Base-by-base conservation (phyloP, 2,797 vertebrate species). In the Epinephelus coioides region DNA sequence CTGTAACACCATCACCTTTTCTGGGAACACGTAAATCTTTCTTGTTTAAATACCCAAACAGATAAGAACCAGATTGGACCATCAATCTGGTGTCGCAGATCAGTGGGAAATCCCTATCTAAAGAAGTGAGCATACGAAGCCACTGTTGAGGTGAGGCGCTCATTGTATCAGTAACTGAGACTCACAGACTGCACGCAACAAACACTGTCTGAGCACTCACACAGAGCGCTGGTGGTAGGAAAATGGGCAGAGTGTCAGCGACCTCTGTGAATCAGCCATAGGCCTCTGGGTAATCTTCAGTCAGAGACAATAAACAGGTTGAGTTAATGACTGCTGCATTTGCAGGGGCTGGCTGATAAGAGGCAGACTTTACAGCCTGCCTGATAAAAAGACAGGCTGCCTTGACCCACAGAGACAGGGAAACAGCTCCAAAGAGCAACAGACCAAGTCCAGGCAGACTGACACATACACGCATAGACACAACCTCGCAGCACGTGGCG, bases 241-340 rank as follows among this genome's bases (percentile, higher is more conserved):
- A 85, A 74, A 74, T 30, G 77, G 79, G 82, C 84, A 86, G 49
- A 79, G 68, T 87, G 82, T 84, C 86, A 89, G 81, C 68, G 57
- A 89, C 83, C 92, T 88, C 89, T 86, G 79, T 74, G 79, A 90
- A 89, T 86, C 60, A 87, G 86, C 86, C 79, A 84, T 25, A 78
- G 75, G 59, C 86, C 78, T 87, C 81, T 82, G 55, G 83, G 88
- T 90, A 89, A 90, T 92, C 91, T 94, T 90, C 88, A 89, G 83
- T 87, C 84, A 86, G 81, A 86, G 90, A 86, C 83, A 87, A 89
- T 92, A 92, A 93, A 93, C 90, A 91, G 84, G 86, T 84, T 18
- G 38, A 84, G 91, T 92, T 92, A 94, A 94, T 89, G 89, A 93
- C 88, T 91, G 86, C 86, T 71, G 76, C 82, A 80, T 80, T 87